These are phyloP conservation scores for Melanargia galathea DNA, from an alignment of 2,888 invertebrate species.

Conservation along the genomic window DNA sequence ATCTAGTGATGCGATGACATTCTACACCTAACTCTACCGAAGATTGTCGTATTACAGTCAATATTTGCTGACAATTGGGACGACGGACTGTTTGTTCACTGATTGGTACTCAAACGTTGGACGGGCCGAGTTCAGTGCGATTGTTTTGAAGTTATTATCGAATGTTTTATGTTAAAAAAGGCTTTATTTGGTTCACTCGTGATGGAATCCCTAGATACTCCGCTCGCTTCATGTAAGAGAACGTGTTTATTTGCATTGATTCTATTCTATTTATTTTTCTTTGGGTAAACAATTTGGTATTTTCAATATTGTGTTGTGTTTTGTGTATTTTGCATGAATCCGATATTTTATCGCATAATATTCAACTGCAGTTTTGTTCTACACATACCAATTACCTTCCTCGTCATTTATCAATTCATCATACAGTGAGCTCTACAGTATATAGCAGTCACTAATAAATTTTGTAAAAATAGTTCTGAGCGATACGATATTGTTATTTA, in stretches of 20 bases:
- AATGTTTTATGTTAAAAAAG: constrained; percentile 24
- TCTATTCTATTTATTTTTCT: neutral
- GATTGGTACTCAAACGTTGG: constrained; percentile 32
- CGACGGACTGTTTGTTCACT: constrained; percentile 50
- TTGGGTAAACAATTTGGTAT: neutral
- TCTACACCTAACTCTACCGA: constrained; percentile 48
- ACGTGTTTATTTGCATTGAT: neutral
- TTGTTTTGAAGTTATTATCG: constrained; percentile 28
- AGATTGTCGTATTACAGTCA: constrained; percentile 47
- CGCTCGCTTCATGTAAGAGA: constrained; percentile 37
- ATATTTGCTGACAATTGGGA: constrained; percentile 58
- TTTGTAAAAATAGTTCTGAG: neutral
- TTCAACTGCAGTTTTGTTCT: neutral
- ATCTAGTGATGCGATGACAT: constrained; percentile 46
- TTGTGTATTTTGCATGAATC: neutral
- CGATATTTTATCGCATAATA: neutral
- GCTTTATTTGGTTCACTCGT: constrained; percentile 7
- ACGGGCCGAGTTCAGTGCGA: constrained; percentile 24
- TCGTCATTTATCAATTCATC: neutral
- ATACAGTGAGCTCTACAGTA: neutral
- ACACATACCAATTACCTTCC: too few relatives aligned
- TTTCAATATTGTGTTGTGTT: neutral
- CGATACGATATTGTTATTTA: constrained; percentile 10
- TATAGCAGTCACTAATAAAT: neutral
- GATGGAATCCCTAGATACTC: constrained; percentile 38